phyloP scores from a whole-genome alignment of 2,888 invertebrate genomes.

The Ennomos fuscantarius region DNA sequence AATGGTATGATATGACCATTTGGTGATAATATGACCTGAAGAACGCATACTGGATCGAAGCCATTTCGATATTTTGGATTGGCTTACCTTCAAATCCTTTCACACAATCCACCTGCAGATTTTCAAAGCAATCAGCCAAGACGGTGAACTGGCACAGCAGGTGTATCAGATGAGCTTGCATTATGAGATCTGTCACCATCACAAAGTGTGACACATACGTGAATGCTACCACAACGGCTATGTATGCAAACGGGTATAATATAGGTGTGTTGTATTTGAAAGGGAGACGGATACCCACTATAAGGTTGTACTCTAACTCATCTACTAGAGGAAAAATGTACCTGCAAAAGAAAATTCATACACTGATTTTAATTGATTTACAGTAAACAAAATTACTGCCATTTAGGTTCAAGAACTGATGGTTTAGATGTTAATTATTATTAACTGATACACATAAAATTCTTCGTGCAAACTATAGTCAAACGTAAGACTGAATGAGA shows the following conservation, averaged over 20 bases:
- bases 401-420: too few species aligned
- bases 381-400: too few species aligned
- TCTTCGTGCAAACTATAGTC: too few species aligned
- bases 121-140: slow-evolving; percentile 66
- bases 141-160: slow-evolving; percentile 68
- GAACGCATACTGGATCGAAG: too few species aligned
- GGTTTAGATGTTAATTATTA: too few species aligned
- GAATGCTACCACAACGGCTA: slow-evolving; percentile 53
- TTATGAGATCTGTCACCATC: slow-evolving; percentile 67
- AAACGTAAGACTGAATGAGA: too few species aligned
- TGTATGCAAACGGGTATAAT: slow-evolving; percentile 56
- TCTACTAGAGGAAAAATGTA: slow-evolving; percentile 65
- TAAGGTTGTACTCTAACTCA: slow-evolving; percentile 69
- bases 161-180: slow-evolving; percentile 68
- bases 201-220: slow-evolving; percentile 63
- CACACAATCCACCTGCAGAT: slow-evolving; percentile 59
- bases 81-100: slow-evolving; percentile 47
- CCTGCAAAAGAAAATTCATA: slow-evolving; percentile 51
- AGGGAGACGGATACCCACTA: slow-evolving; percentile 59
- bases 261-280: slow-evolving; percentile 52
- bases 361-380: too few species aligned
- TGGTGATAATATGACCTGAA: too few species aligned
- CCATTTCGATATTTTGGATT: too few species aligned
- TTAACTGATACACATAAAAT: too few species aligned
- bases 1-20: too few species aligned